Percentiles rank a stretch among this genome's conserved stretches.
Evolutionary conservation across 2,113 vertebrate species (phyloP).

Genomic region (Muscicapa adusta): DNA sequence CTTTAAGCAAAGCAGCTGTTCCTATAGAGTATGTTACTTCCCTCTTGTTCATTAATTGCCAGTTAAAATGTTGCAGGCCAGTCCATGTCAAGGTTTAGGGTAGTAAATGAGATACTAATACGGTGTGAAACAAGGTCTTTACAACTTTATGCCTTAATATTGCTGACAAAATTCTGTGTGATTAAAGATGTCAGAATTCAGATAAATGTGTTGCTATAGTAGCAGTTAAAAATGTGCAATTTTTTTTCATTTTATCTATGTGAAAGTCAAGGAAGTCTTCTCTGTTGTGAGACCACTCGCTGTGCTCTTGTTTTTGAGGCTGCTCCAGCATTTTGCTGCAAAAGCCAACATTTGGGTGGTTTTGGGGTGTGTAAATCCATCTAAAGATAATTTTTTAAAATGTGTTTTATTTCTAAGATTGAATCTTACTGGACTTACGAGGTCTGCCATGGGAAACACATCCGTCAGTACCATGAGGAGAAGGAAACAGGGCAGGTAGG

Average conservation of each 20-base stretch:
- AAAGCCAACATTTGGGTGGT: background rate
- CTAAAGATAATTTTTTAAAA: background rate
- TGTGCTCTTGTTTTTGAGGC: background rate
- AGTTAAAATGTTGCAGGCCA: background rate
- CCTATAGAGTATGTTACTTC: conserved; percentile 85
- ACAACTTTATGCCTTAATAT: background rate
- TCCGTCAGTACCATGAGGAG: conserved; percentile 96
- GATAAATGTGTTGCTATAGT: background rate
- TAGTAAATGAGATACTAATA: background rate
- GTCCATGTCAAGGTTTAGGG: background rate
- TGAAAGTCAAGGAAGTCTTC: background rate
- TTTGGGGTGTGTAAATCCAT: background rate
- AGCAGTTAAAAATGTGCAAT: background rate
- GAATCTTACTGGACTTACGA: conserved; percentile 99
- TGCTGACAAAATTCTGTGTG: background rate
- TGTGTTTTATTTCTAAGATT: conserved; percentile 75
- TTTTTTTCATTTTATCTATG: background rate
- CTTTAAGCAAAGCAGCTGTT: conserved; percentile 98
- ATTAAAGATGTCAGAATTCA: background rate
- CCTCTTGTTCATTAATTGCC: background rate
- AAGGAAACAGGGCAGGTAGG: conserved; percentile 95
- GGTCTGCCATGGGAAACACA: conserved; percentile 94
- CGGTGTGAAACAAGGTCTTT: background rate
- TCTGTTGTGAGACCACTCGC: background rate
- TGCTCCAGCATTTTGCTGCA: background rate